Evolutionary conservation across 2,888 invertebrate genomes (phyloP), one percentile per base, ranked within the genome.

Genomic region (Magallana nippona): DNA sequence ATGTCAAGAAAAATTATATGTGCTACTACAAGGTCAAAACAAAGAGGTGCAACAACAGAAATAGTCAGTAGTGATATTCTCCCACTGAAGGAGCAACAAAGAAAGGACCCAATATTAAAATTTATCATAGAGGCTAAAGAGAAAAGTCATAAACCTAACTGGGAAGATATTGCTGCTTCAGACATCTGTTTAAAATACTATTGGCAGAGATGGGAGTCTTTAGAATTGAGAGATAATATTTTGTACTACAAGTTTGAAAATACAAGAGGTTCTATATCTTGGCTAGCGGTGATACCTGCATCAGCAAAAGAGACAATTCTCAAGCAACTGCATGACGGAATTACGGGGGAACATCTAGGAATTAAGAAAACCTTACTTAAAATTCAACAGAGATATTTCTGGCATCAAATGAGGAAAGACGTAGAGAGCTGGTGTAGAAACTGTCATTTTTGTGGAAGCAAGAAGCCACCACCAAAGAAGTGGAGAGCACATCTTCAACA

Each of bases 171-270:
- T 60, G 57, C 83, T 3, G 22, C 78, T 3, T 57, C 57, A 10
- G 32, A 63, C 60, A 22, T 56, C 19, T 83, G 19, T n/a, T 13
- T 85, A 19, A 88, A 86, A 22, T 87, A 77, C 62, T 83, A 84
- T 55, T 86, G 86, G 86, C 79, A 78, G 11, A 81, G 86, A 57
- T 82, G 82, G 2, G 86, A 88, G 44, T 85, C 87, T n/a, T 57
- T 86, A 10, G 17, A 32, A n/a, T 1, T 87, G 15, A 27, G 22
- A 2, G 55, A 86, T 77, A 82, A 82, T 15, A 58, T 84, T 22
- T 60, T 86, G 10, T 85, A 83, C 60, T 57, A 62, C 19, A 19
- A 13, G 17, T 85, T 80, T 81, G 81, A 78, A 77, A 60, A 60
- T 19, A 60, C 60, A 60, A 60, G 60, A 60, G 60, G 15, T 60